Percentiles rank a stretch among this genome's conserved stretches.
phyloP scores from a whole-genome alignment of 53 echinoderm and acorn worm genomes.

The Henricia sp. region DNA sequence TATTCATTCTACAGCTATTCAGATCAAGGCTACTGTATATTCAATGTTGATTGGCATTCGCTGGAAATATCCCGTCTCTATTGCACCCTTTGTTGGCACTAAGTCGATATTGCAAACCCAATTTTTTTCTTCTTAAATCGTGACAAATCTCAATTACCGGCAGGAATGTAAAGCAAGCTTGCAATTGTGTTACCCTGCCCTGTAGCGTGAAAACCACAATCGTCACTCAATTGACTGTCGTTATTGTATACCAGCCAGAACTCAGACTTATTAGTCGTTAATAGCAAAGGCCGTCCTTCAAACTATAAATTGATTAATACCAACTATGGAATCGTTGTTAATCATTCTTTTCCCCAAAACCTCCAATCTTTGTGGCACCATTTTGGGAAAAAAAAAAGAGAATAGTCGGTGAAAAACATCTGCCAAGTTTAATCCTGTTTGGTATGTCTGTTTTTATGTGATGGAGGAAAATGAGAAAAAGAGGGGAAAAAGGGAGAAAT shows the following conservation, averaged over 20 bases:
- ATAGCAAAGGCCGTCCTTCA: conserved; percentile 7
- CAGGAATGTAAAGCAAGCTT: conserved; percentile 28
- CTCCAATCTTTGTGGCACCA: no score
- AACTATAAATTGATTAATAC: conserved; percentile 29
- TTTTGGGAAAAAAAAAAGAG: no score
- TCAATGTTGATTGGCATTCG: no score
- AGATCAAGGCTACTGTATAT: no score
- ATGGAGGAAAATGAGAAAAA: background rate
- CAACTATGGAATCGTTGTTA: background rate
- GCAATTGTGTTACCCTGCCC: background rate
- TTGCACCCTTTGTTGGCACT: no score
- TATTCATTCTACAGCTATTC: no score
- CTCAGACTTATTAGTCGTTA: background rate
- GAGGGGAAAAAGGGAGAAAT: conserved; percentile 11
- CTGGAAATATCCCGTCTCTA: no score
- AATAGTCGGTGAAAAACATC: conserved; percentile 42
- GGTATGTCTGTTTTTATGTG: background rate
- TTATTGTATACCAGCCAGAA: background rate
- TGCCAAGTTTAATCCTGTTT: conserved; percentile 17
- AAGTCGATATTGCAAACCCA: background rate
- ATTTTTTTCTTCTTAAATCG: conserved; percentile 5
- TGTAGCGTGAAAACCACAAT: background rate
- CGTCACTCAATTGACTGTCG: conserved; percentile 17
- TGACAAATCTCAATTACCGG: conserved; percentile 12
- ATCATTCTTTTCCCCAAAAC: background rate